Base-by-base conservation (phyloP, 2,797 vertebrate genomes). In the Rhinophrynus dorsalis region DNA sequence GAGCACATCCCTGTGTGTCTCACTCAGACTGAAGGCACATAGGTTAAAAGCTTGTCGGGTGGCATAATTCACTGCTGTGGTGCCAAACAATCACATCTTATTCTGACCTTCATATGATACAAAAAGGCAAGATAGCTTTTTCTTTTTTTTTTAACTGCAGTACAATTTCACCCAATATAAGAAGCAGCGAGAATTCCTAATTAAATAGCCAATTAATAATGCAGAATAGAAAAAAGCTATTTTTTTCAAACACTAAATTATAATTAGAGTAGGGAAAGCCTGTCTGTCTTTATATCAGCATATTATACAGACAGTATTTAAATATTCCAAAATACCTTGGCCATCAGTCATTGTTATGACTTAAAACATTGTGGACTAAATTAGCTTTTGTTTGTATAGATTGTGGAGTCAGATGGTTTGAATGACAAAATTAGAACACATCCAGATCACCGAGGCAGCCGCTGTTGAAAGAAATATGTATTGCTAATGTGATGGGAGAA, bases 331-430 rank as follows among this genome's bases (percentile, higher is more conserved):
- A 97, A 95, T 94, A 94, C 93, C 92, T 92, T 87, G 88, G 92
- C 94, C 92, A 95, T 97, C 95, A 92, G 94, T 98, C 95, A 97
- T 91, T 90, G 85, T 92, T 93, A 94, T 94, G 94, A 95, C 94
- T 95, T 86, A 88, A 89, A 91, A 89, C 88, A 86, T 89, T 85
- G 83, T 86, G 79, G 86, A 83, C 88, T 90, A 90, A 90, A 91
- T 90, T 87, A 90, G 88, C 87, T 90, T 90, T 89, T 89, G 89
- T 90, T 90, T 90, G 88, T 87, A 82, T 81, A 82, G 84, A 89
- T 87, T 82, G 78, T 81, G 78, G 85, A 89, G 88, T 90, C 89
- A 89, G 88, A 89, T 89, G 89, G 88, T 85, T 89, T 84, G 86
- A 89, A 87, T 90, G 89, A 90, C 89, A 90, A 90, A 89, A 90